A percentile compares a stretch with the other conserved stretches of the same genome.
Evolutionary conservation across 2,797 vertebrate genomes (phyloP).

Genomic region (Notoglanidium macrostoma): DNA sequence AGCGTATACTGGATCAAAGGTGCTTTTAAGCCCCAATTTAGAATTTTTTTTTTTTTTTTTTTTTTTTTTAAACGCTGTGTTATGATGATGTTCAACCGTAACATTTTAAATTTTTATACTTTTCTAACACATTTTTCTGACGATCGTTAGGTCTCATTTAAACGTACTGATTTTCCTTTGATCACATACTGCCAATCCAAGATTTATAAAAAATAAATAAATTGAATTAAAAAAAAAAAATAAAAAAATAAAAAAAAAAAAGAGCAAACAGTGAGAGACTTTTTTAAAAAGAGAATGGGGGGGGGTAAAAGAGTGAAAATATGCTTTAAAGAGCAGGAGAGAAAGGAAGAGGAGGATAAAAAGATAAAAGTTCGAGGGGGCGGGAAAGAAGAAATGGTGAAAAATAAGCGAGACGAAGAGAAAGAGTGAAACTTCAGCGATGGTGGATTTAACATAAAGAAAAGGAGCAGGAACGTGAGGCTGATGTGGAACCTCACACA

Average conservation of each 20-base stretch:
- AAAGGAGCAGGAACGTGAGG: not conserved
- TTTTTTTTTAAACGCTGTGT: no score
- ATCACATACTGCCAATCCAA: not conserved
- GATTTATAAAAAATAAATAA: no score
- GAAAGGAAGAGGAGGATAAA: not conserved
- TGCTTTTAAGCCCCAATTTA: not conserved
- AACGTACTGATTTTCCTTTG: not conserved
- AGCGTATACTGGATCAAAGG: not conserved
- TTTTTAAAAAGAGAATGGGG: not conserved
- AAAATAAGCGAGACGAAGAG: no score
- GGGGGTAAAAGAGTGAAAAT: not conserved
- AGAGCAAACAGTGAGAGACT: not conserved
- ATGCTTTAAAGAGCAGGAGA: not conserved
- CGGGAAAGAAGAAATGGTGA: not conserved
- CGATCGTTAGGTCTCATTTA: not conserved
- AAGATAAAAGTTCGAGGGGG: not conserved
- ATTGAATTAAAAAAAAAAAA: no score
- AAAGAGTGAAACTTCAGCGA: not conserved
- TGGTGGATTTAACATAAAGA: not conserved
- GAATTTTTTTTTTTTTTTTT: not conserved
- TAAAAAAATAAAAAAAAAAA: not conserved
- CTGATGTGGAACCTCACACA: constrained; percentile 63
- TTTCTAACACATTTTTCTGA: not conserved
- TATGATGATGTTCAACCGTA: no score
- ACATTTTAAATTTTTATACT: no score